Base-by-base conservation (phyloP, 2,888 invertebrate genomes). In the Nezara viridula region DNA sequence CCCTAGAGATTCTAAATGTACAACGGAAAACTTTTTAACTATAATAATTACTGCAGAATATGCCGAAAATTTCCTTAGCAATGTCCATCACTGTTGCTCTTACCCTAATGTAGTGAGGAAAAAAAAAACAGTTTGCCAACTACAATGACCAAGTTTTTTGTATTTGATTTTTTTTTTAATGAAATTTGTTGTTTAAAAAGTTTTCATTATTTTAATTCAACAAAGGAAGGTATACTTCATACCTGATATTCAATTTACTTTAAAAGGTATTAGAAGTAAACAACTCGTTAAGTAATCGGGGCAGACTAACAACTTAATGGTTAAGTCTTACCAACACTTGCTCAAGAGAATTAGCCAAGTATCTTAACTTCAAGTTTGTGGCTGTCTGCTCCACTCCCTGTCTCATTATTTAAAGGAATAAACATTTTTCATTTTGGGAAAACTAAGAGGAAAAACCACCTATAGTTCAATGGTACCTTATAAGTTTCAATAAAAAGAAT, bases 321-420 rank as follows among this genome's bases (percentile, higher is more conserved):
- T 37, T 24, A 73, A 73, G 66, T 73, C 66, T 73, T 73, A 73
- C 19, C n/a, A 73, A 73, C 66, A 73, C 66, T 73, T 73, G 66
- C 66, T 37, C 66, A 32, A 73, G 66, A 73, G 66, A 73, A 73
- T 73, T 73, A 73, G 37, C 6, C 32, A 73, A 73, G 66, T 73
- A 73, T 73, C 66, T 73, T 73, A 73, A 21, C 32, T 37, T 2
- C n/a, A 73, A 73, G 66, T 73, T 73, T 73, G 66, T 73, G 37
- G 66, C 66, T 73, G 66, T 73, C 66, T 73, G 21, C 19, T 10
- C 32, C 66, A 73, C 66, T 73, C 66, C 66, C 2, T 73, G 66
- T 73, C 66, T 37, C 66, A 73, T 73, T 73, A 73, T 73, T 73
- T 73, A 73, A 73, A 73, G 32, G 66, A 73, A 73, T 37, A 6